Evolutionary conservation across 2,888 invertebrate species (phyloP), one percentile per base, ranked within the genome.

Genomic region (Osmoderma eremita): DNA sequence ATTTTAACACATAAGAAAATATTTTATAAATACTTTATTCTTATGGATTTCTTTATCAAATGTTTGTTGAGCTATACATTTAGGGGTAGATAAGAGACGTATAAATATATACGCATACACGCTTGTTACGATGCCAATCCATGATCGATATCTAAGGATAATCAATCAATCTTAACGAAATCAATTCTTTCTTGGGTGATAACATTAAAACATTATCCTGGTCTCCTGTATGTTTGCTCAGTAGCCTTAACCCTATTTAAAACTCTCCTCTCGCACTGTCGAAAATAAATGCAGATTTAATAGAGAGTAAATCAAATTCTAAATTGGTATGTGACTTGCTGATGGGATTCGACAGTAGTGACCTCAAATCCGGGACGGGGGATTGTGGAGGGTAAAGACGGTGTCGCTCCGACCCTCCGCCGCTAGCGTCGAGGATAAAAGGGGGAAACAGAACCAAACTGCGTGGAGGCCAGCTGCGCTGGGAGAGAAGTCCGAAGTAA

Each of bases 281-380:
- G 54, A 63, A 65, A 76, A 76, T 75, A 75, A 78, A 78, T 77
- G 77, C 77, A 75, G 65, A 68, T 65, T 68, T 68, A 68, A 68
- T 68, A 68, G 68, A 67, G 67, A 68, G 68, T 64, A 81, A 81
- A 75, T 81, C 79, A 78, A 80, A 79, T 79, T 77, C 78, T 77
- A 78, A 80, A 78, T 71, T 78, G 78, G 78, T 79, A 74, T 75
- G 78, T 81, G 81, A 81, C 81, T 82, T 79, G 78, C 74, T 80
- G 81, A 82, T 81, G 81, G 78, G 80, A 79, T 81, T 80, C 80
- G 82, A 81, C 81, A 78, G 80, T 77, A 78, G 77, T 80, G 81
- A 81, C 82, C 81, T 81, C 82, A 82, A 82, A 82, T 81, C 80
- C 79, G 78, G 76, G 79, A 77, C 78, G 68, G 68, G 56, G 54